These are phyloP conservation scores for Eulemur macaco DNA, from an alignment of 2,113 vertebrate genomes.

Conservation along the genomic window DNA sequence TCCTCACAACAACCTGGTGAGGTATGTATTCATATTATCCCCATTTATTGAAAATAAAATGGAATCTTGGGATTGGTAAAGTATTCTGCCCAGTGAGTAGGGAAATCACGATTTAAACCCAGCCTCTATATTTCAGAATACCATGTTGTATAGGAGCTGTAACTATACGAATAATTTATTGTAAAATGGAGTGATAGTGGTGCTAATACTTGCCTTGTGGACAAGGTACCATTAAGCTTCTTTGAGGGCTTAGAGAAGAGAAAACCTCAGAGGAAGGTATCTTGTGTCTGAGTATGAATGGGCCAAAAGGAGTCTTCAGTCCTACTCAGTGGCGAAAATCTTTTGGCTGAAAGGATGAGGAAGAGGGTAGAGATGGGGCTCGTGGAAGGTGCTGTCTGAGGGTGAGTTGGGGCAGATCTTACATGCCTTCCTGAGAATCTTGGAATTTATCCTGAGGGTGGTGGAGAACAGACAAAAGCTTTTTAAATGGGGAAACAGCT, in stretches of 20 bases:
- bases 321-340: background rate
- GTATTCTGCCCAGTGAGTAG: background rate
- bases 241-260: background rate
- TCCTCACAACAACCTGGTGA: background rate
- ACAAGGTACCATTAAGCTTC: background rate
- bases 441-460: background rate
- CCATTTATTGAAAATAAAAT: background rate
- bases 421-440: background rate
- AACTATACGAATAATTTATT: background rate
- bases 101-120: background rate
- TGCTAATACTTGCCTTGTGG: background rate
- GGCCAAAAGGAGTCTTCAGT: background rate
- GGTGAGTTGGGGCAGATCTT: background rate
- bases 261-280: background rate
- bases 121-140: background rate
- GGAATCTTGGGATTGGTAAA: background rate
- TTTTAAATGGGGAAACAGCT: background rate
- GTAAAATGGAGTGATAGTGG: background rate
- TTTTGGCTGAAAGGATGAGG: background rate
- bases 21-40: background rate
- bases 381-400: background rate
- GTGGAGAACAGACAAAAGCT: background rate
- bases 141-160: background rate
- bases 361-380: background rate
- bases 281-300: background rate